Base-by-base conservation (phyloP, 2,888 invertebrate genomes). In the Polyploca ridens region DNA sequence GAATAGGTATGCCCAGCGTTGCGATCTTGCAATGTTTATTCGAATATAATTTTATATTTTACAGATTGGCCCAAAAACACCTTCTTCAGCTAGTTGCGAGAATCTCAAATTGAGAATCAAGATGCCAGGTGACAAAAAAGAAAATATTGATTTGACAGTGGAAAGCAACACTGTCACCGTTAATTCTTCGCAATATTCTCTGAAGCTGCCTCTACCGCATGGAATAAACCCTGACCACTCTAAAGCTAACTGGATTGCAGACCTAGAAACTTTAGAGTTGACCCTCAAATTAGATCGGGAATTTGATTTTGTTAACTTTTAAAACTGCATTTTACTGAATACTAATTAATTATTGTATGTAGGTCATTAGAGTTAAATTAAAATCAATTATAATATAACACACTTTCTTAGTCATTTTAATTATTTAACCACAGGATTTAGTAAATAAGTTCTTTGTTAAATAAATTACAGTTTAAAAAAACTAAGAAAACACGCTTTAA, bases 281-380 rank as follows among this genome's bases (percentile, higher is more conserved):
- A 97, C 96, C 7, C 90, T 98, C 62, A 95, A 95, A 68, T 94
- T 98, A 87, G 94, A 95, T 67, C 95, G 98, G 65, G 98, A 98
- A 86, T 96, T 97, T 75, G 98, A 99, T 93, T 96, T 95, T 85
- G 93, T 98, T 63, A 98, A 99, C 91, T 98, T 98, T 91, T 98
- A 95, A 94, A 66, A 41, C 0, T 3, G 41, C 13, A 62, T 38
- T 19, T 57, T 27, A 62, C 27, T 33, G 8, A 10, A 38, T 38
- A 10, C 27, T 27, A 27, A 27, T 27, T 27, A 27, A 27, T 27
- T 27, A 27, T 27, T 27, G 27, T 27, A 27, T 27, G 27, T 27
- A n/a, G n/a, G 27, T 27, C 1, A 1, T 27, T 27, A 27, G 27
- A 27, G 2, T 27, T 27, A 2, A 27, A 27, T 27, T 27, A 27